phyloP scores from a whole-genome alignment of 2,888 invertebrate species.

The Apamea crenata region DNA sequence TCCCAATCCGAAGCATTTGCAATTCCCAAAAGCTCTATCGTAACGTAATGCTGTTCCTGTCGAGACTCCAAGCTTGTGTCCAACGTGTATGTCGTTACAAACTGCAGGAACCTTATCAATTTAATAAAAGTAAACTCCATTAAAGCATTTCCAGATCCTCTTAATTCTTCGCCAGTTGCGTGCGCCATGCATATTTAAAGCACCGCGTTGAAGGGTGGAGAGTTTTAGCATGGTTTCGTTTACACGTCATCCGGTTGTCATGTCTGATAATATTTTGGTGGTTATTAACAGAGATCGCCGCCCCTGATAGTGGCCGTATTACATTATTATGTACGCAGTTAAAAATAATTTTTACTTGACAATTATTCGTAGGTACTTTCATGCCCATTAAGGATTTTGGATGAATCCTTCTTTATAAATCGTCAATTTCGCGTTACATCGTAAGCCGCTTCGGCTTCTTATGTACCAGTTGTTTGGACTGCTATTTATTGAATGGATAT shows the following conservation, averaged over 20 bases:
- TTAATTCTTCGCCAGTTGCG: slow-evolving; percentile 58
- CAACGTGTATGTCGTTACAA: not conserved
- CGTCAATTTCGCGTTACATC: not conserved
- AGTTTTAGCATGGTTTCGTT: slow-evolving; percentile 75
- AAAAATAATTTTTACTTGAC: slow-evolving; percentile 47
- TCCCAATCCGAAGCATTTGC: not conserved
- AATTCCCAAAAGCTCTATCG: not conserved
- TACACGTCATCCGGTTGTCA: slow-evolving; percentile 80
- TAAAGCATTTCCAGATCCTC: slow-evolving; percentile 54
- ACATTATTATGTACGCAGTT: slow-evolving; percentile 59
- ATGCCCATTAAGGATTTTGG: slow-evolving; percentile 35
- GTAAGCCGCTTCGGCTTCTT: not conserved
- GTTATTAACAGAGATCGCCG: slow-evolving; percentile 76
- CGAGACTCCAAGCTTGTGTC: not conserved
- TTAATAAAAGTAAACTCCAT: not conserved
- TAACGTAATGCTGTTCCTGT: not conserved
- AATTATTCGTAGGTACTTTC: slow-evolving; percentile 42
- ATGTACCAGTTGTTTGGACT: not conserved
- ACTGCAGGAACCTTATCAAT: not conserved
- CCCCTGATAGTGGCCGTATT: slow-evolving; percentile 65
- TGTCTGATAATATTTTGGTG: slow-evolving; percentile 78
- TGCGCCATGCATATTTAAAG: slow-evolving; percentile 66
- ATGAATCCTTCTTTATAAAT: slow-evolving; percentile 8
- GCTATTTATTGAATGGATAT: not conserved
- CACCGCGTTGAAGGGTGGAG: slow-evolving; percentile 73